Evolutionary conservation across 2,888 invertebrate species (phyloP), one percentile per base, ranked within the genome.

Genomic region (Pristionchus exspectatus): DNA sequence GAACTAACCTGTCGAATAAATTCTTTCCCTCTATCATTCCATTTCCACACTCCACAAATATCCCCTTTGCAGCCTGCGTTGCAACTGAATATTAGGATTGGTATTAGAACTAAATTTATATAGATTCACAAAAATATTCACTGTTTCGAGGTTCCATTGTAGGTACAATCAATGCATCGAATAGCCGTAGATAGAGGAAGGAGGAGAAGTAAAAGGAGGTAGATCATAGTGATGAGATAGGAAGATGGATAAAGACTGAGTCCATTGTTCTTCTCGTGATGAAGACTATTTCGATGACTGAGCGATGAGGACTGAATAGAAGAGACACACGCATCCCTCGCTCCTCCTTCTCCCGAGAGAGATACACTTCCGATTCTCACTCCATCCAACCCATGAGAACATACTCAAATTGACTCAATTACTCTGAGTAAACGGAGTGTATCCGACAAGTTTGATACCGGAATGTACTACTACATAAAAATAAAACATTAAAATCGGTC

Each of bases 281-380:
- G 86, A 38, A 66, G 86, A n/a, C 38, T 86, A 38, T 84, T 84
- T 84, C 84, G 84, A 86, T 86, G 86, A 86, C 63, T 66, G 63
- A 44, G 86, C 2, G 66, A 66, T 63, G 86, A 86, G 66, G 86
- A 66, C 63, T 86, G 86, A 86, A 86, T 63, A 38, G 86, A 86
- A 24, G 33, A 86, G 86, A 66, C 9, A 86, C 44, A 84, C 59
- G 56, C 84, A 84, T 56, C 54, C 83, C 27, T 30, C 77, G 59
- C 44, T 44, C 77, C 44, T n/a, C 77, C 77, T 24, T 84, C 56
- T 56, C 54, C 56, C 56, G 38, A 38, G 56, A 84, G 56, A 84
- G 84, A 84, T 84, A 84, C 84, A 59, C 84, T 56, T 84, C 84
- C 84, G 56, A 84, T 84, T 84, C 84, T 56, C 84, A 54, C 84